Conservation (phyloP, 2,888 invertebrate species). For the Ethmia dodecea region DNA sequence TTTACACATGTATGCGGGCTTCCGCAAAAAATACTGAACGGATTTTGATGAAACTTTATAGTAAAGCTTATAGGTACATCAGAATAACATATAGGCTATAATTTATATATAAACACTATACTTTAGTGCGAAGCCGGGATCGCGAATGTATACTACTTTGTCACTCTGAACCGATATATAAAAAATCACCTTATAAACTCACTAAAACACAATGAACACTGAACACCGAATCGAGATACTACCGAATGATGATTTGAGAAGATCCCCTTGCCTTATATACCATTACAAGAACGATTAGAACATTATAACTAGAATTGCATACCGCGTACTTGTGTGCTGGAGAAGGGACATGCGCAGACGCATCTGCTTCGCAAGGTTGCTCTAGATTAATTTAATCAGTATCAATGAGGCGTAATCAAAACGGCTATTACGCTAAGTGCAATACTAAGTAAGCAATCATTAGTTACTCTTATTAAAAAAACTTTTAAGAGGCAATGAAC, state of each 20-base stretch:
- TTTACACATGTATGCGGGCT: too few relatives aligned
- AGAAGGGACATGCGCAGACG: constrained; percentile 24
- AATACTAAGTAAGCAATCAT: neutral
- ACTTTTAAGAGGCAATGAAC: too few relatives aligned
- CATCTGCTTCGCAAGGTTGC: neutral
- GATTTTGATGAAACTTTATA: too few relatives aligned
- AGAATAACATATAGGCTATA: neutral
- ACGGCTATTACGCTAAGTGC: neutral
- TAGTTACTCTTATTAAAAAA: neutral
- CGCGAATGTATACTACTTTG: too few relatives aligned
- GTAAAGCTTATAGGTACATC: neutral
- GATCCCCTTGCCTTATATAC: constrained; percentile 23
- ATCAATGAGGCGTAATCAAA: neutral
- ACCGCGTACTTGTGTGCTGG: constrained; percentile 15
- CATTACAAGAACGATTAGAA: constrained; percentile 24
- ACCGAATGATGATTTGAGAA: constrained; percentile 1
- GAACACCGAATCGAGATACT: neutral
- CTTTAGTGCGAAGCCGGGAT: neutral
- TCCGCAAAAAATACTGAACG: too few relatives aligned
- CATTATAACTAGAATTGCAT: constrained; percentile 17
- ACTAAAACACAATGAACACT: constrained; percentile 1
- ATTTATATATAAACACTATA: too few relatives aligned
- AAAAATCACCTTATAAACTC: neutral
- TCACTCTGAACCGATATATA: neutral
- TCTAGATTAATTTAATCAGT: neutral